Evolutionary conservation across 2,888 invertebrate species (phyloP), one percentile per base, ranked within the genome.

Genomic region (Choristoneura rosaceana): DNA sequence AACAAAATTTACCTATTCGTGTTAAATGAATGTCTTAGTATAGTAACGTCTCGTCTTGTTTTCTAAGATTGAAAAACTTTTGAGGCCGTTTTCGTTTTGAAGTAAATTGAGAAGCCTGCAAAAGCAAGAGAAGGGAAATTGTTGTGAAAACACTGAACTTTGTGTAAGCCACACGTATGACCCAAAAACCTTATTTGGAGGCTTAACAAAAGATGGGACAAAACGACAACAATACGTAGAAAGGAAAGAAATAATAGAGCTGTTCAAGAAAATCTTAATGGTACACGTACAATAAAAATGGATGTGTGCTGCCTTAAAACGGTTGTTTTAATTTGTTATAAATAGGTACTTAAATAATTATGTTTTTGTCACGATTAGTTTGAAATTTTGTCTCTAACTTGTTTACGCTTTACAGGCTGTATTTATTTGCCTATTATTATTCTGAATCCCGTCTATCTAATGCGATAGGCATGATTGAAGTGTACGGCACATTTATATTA

Each of bases 121-220:
- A 52, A 10, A 52, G 14, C 55, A 33, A 25, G 55, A 25, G 12
- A 5, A 55, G 25, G 17, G 12, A 55, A 10, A 25, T 25, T 55
- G 55, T 12, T 55, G 2, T 4, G 55, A 55, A 55, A 55, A 12
- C 55, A 12, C 55, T 55, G 25, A 55, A 55, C 55, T 55, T 25
- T 12, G 55, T 25, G n/a, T 25, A 25, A 25, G 25, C 55, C 25
- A 25, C 55, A 55, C 25, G 25, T 55, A 55, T 55, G 55, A 55
- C 55, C 55, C 55, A 55, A 55, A 55, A 55, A 55, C 55, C 55
- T 55, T 55, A 55, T 55, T 55, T 55, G 55, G 25, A 25, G 55
- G 10, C 38, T 17, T 25, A 55, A 55, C 55, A 55, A 55, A 25
- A 25, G 55, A 52, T 9, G 55, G 55, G 25, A 55, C 55, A 55